Evolutionary conservation across 2,797 vertebrate genomes (phyloP).

Genomic region (Silurus lanzhouensis): DNA sequence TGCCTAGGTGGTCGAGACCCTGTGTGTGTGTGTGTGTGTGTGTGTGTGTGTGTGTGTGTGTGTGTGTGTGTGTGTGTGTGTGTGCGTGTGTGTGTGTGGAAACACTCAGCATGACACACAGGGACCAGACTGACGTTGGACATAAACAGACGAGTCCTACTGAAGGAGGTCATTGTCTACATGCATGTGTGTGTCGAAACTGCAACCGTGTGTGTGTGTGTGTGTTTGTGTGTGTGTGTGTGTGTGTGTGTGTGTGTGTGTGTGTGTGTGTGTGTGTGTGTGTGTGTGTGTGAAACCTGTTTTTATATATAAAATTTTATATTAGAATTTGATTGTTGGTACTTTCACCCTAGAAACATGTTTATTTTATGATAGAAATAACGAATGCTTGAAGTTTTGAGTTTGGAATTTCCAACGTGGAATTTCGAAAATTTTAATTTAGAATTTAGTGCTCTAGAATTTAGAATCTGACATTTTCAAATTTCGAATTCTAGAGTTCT

Average conservation of each 20-base stretch:
- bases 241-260: constrained; percentile 50
- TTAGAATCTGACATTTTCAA: no score
- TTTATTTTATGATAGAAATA: no score
- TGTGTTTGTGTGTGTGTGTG: constrained; percentile 50
- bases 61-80: constrained; percentile 52
- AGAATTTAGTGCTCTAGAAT: no score
- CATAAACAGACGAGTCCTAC: constrained; percentile 70
- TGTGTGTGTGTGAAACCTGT: constrained; percentile 22
- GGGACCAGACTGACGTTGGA: constrained; percentile 74
- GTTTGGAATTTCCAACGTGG: no score
- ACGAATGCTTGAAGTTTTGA: no score
- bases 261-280: constrained; percentile 50
- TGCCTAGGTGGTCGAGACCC: constrained; percentile 46
- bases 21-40: constrained; percentile 15
- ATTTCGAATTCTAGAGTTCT: no score
- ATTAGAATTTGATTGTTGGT: no score
- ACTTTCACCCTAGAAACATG: no score
- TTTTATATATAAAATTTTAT: no score
- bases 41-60: constrained; percentile 53
- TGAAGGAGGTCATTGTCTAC: constrained; percentile 73
- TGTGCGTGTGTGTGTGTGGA: constrained; percentile 63
- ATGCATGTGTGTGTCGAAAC: constrained; percentile 17
- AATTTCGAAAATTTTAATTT: no score
- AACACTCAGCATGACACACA: constrained; percentile 74
- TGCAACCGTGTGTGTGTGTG: constrained; percentile 55